A percentile compares a stretch with the other conserved stretches of the same genome.
Conservation (phyloP, 2,888 invertebrate genomes). For the Sarcophaga subvicina region DNA sequence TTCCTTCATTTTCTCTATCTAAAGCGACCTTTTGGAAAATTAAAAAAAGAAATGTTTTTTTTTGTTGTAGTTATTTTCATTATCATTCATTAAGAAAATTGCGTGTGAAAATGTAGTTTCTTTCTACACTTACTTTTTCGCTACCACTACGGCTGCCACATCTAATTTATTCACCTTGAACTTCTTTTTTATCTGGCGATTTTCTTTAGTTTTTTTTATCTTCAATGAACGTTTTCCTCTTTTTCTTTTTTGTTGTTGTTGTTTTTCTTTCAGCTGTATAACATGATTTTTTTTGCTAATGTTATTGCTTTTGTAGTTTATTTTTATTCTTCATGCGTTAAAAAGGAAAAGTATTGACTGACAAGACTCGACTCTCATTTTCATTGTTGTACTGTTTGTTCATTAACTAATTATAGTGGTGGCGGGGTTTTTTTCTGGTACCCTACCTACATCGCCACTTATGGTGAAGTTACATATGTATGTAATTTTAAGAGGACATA, state of each 20-base stretch:
- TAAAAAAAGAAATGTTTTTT: slow-evolving; percentile 2
- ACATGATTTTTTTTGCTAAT: neutral
- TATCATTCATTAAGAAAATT: slow-evolving; percentile 69
- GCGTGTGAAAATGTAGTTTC: slow-evolving; percentile 76
- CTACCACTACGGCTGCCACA: neutral
- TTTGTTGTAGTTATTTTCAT: neutral
- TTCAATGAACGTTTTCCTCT: slow-evolving; percentile 18
- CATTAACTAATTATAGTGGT: slow-evolving; percentile 17
- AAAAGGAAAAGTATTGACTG: slow-evolving; percentile 65
- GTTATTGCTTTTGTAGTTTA: slow-evolving; percentile 45
- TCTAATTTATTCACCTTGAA: slow-evolving; percentile 76
- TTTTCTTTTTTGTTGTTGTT: neutral
- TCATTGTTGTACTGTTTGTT: slow-evolving; percentile 20
- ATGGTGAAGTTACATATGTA: no score
- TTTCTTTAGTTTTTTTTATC: neutral
- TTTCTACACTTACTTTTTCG: slow-evolving; percentile 13
- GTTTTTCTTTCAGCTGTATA: slow-evolving; percentile 4
- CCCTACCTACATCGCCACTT: neutral
- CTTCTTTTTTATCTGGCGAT: slow-evolving; percentile 69
- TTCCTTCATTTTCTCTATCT: slow-evolving; percentile 33
- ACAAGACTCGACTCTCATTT: slow-evolving; percentile 11
- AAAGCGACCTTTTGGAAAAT: slow-evolving; percentile 42
- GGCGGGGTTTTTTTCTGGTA: neutral
- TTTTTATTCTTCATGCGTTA: slow-evolving; percentile 61
- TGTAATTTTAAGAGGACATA: no score